Evolutionary conservation across 2,888 invertebrate species (phyloP), one percentile per base, ranked within the genome.

Genomic region (Himalopsyche tibetana): DNA sequence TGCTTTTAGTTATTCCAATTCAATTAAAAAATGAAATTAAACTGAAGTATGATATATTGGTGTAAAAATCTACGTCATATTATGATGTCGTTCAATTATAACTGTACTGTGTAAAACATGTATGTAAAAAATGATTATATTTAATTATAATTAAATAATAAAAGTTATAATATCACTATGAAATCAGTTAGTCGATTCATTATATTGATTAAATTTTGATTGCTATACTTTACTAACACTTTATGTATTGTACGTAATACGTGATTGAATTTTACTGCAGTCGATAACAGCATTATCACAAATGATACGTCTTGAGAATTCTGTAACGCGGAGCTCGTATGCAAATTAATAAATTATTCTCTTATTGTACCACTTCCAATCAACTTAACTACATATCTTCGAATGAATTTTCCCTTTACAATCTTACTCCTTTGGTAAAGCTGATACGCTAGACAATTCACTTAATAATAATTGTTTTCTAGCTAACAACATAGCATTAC

Each of bases 281-380:
- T 63, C 63, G 28, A 63, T 28, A 63, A 63, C 9, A 63, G 15
- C 28, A 63, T 63, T 19, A 63, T 51, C 51, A 15, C 51, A 51
- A 51, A 51, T 51, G 51, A 63, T 63, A 63, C 28, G 63, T 63
- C 15, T 19, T 63, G 63, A 63, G 63, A 63, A 63, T 63, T 63
- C 63, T 8, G 80, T 80, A n/a, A n/a, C 12, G 38, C 80, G 40
- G n/a, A 40, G n/a, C 80, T 38, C 80, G 80, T 36, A 40, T 42
- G 42, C 36, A 80, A 80, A 80, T 42, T 40, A 80, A 80, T 80
- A 80, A 80, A 80, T 80, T 80, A 80, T 80, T 80, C 80, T 38
- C 28, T 80, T 80, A 80, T 80, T 80, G 80, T 80, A 80, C 40
- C 38, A 42, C 19, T 63, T 63, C 63, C 63, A 63, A 63, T 63